Evolutionary conservation across 2,797 vertebrate species (phyloP), one percentile per base, ranked within the genome.

Genomic region (Mormyrops boulengeri): DNA sequence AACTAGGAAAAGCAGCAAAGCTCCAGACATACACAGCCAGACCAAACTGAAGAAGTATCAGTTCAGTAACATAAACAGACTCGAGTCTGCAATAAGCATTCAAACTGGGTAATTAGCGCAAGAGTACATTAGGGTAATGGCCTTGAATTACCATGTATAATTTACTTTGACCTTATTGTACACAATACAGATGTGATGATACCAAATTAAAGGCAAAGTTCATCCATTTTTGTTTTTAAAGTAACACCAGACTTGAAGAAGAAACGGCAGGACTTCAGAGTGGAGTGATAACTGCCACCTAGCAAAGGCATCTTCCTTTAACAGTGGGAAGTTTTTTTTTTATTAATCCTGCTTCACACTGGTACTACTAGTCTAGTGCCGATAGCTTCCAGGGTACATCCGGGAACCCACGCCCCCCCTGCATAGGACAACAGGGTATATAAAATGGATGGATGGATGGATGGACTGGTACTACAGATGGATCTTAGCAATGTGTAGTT

Each of bases 131-230:
- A 50, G 84, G 47, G 11, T 11, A 50, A 85, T 52, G 84, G 47
- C 11, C 84, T 85, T 85, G 84, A 85, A 85, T 85, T 84, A 84
- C 22, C 49, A 85, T 85, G n/a, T 26, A 85, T 22, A 85, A 30
- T 47, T 85, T 22, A 30, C 47, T 85, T 44, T 85, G 84, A 85
- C 84, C 84, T 85, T 52, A 85, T 17, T 52, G 49, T 52, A 34
- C 49, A 52, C 41, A 85, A 30, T 47, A 30, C 8, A 53, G 49
- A 52, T 30, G 26, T 26, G 84, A 52, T n/a, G 82, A 85, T 85
- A 85, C n/a, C 49, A 53, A 47, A 85, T 26, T 52, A 53, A 85
- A 85, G 41, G 41, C 80, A 49, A 50, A 77, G 69, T 41, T 77
- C 34, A 7, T 41, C 34, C 12, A 41, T 41, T 77, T 41, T 77